Evolutionary conservation across 2,888 invertebrate species (phyloP).

Genomic region (Pammene fasciana): DNA sequence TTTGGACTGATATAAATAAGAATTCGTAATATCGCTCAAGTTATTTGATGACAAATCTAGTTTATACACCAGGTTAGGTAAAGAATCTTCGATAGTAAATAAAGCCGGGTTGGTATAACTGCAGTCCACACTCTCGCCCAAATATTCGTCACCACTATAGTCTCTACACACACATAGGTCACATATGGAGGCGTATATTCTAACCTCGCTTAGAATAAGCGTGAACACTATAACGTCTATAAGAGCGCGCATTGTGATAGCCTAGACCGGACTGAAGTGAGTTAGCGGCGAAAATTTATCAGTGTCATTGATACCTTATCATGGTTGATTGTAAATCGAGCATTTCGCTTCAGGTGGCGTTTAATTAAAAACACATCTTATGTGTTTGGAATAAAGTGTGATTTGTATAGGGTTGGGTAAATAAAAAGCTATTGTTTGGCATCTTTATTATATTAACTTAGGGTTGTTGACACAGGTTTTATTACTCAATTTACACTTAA

Average conservation of each 20-base stretch:
- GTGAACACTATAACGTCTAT: conserved; percentile 13
- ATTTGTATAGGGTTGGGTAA: background rate
- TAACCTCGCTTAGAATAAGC: conserved; percentile 42
- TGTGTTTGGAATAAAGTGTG: conserved; percentile 7
- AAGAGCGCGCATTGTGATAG: conserved; percentile 48
- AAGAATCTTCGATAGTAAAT: conserved; percentile 51
- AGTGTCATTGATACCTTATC: conserved; percentile 58
- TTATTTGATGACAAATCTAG: conserved; percentile 70
- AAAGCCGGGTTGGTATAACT: conserved; percentile 53
- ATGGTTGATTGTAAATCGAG: conserved; percentile 60
- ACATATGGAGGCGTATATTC: conserved; percentile 59
- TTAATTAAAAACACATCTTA: conserved; percentile 1
- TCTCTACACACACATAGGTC: conserved; percentile 60
- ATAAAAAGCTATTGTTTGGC: conserved; percentile 15
- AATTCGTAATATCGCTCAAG: conserved; percentile 54
- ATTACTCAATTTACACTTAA: background rate
- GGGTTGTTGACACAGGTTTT: conserved; percentile 35
- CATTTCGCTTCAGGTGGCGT: conserved; percentile 57
- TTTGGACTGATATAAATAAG: conserved; percentile 56
- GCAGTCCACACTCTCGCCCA: conserved; percentile 65
- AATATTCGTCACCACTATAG: conserved; percentile 56
- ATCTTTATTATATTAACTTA: conserved; percentile 26
- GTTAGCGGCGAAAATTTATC: conserved; percentile 51
- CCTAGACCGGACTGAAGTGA: conserved; percentile 48
- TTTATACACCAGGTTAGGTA: conserved; percentile 60